A percentile compares a stretch with the other conserved stretches of the same genome.
Evolutionary conservation across 2,888 invertebrate species (phyloP).

Genomic region (Helobdella robusta): DNA sequence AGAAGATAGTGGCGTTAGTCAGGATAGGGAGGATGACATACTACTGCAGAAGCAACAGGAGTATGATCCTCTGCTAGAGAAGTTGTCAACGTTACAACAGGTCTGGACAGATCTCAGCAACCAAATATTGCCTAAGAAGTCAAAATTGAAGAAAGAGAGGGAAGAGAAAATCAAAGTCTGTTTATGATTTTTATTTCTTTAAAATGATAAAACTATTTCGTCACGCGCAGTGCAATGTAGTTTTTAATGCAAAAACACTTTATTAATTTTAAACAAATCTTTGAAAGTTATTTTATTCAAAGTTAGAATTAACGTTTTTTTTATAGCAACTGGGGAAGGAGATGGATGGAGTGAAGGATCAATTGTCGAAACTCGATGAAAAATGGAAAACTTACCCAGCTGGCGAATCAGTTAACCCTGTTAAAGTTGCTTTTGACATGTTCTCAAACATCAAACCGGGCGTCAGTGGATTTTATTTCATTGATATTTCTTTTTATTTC

Average conservation of each 20-base stretch:
- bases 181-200: neutral
- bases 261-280: neutral
- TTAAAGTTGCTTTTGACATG: slow-evolving; percentile 7
- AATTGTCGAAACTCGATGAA: slow-evolving; percentile 1
- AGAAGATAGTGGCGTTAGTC: neutral
- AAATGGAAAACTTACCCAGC: slow-evolving; percentile 13
- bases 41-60: slow-evolving; percentile 2
- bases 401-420: neutral
- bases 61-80: slow-evolving; percentile 11
- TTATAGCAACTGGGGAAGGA: slow-evolving; percentile 1
- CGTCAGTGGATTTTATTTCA: no score
- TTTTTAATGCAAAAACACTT: neutral
- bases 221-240: neutral
- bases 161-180: neutral
- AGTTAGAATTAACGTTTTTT: neutral
- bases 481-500: no score
- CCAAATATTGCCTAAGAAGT: slow-evolving; percentile 12
- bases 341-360: slow-evolving; percentile 5
- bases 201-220: neutral
- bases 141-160: slow-evolving; percentile 7
- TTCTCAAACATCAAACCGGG: no score
- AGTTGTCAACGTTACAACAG: neutral
- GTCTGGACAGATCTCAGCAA: slow-evolving; percentile 10
- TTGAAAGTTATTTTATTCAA: neutral
- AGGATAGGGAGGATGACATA: no score